A percentile compares a stretch with the other conserved stretches of the same genome.
Evolutionary conservation across 2,888 invertebrate genomes (phyloP).

Genomic region (Octonoba sinensis): DNA sequence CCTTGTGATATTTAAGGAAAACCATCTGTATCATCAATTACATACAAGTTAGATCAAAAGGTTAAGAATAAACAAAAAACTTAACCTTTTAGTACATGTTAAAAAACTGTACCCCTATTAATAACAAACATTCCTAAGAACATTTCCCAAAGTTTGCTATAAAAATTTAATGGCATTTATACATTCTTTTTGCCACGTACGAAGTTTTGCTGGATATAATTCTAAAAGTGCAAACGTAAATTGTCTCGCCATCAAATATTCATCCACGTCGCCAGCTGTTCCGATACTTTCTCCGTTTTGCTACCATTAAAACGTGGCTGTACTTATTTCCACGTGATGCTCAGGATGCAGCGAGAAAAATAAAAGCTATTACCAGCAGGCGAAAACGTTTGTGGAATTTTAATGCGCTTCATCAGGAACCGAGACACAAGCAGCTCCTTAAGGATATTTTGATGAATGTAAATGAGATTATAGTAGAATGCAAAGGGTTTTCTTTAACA

Average conservation of each 20-base stretch:
- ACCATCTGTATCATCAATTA: too few species aligned
- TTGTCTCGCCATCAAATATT: conserved; percentile 26
- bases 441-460: conserved; percentile 50
- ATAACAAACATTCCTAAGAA: too few species aligned
- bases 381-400: conserved; percentile 34
- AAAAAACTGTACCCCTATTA: too few species aligned
- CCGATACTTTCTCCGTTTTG: background rate
- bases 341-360: conserved; percentile 20
- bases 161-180: too few species aligned
- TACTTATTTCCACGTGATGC: conserved; percentile 20
- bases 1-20: too few species aligned
- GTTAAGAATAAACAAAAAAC: too few species aligned
- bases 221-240: background rate
- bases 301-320: conserved; percentile 24
- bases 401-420: conserved; percentile 24
- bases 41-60: too few species aligned
- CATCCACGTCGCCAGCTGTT: conserved; percentile 15
- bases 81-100: too few species aligned
- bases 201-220: too few species aligned
- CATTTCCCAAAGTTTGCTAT: too few species aligned
- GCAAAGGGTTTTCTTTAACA: conserved; percentile 6
- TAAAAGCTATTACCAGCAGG: conserved; percentile 13
- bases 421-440: background rate
- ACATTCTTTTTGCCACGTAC: too few species aligned
- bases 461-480: conserved; percentile 46